Conservation (phyloP, 2,113 vertebrate species). For the Salvelinus alpinus region DNA sequence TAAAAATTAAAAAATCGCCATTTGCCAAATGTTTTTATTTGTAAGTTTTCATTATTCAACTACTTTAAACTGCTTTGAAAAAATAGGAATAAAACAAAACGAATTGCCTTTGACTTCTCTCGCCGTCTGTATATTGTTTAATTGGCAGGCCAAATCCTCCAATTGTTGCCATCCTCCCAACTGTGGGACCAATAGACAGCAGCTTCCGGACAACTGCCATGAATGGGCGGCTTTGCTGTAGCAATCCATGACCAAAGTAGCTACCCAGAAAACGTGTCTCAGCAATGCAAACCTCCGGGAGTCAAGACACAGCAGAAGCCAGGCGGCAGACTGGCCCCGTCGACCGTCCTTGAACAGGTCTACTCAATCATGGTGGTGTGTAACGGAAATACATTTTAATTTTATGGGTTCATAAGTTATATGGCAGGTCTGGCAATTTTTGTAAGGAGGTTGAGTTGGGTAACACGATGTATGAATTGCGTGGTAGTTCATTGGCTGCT, state of each 20-base stretch:
- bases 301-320: background rate
- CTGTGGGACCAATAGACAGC: conserved; percentile 46
- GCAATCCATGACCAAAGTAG: conserved; percentile 50
- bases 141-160: conserved; percentile 37
- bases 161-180: conserved; percentile 44
- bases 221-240: conserved; percentile 27
- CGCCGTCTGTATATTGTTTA: conserved; percentile 24
- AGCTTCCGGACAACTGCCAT: conserved; percentile 23
- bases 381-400: background rate
- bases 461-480: conserved; percentile 5
- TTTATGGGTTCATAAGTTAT: background rate
- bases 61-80: too few species aligned
- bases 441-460: background rate
- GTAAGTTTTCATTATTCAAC: background rate
- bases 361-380: conserved; percentile 57
- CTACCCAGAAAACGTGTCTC: conserved; percentile 54
- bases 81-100: background rate
- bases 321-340: background rate
- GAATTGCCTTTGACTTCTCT: conserved; percentile 16
- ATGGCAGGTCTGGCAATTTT: background rate
- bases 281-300: conserved; percentile 17
- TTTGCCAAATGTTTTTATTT: background rate
- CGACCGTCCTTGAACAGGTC: background rate
- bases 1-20: background rate
- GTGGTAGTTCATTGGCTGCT: conserved; percentile 39